These are phyloP conservation scores for Basileuterus tristriatus DNA, from an alignment of 2,797 vertebrate species.

Conservation along the genomic window DNA sequence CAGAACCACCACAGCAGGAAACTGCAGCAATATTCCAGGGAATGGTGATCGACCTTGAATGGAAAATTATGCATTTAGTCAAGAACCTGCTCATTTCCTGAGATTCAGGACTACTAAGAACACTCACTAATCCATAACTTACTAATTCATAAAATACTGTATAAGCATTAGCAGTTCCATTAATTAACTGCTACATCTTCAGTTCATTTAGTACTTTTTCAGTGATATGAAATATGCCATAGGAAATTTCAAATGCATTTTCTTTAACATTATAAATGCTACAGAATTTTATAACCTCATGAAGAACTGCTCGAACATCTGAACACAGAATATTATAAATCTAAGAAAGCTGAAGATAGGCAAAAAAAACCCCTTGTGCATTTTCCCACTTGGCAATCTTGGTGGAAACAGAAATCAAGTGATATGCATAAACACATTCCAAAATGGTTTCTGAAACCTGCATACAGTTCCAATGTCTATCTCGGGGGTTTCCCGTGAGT, in stretches of 20 bases:
- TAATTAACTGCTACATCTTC: neutral
- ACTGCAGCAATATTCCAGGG: neutral
- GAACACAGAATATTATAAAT: neutral
- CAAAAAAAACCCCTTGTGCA: neutral
- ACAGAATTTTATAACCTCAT: neutral
- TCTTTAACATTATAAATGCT: neutral
- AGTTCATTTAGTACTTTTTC: neutral
- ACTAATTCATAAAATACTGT: neutral
- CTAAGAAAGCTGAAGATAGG: neutral
- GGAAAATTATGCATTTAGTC: neutral
- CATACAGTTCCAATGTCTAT: fast-evolving
- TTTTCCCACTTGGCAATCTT: neutral
- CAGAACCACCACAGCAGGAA: neutral
- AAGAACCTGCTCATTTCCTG: neutral
- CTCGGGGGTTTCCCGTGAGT: neutral
- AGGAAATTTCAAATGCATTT: neutral
- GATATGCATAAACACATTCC: neutral
- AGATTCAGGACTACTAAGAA: neutral
- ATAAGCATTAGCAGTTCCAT: neutral
- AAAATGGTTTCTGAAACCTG: neutral
- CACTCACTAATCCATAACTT: neutral
- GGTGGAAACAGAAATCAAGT: neutral
- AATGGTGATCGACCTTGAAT: neutral
- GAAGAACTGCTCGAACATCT: neutral
- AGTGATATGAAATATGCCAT: neutral